Evolutionary conservation across 2,797 vertebrate species (phyloP), one percentile per base, ranked within the genome.

Genomic region (Menidia menidia): DNA sequence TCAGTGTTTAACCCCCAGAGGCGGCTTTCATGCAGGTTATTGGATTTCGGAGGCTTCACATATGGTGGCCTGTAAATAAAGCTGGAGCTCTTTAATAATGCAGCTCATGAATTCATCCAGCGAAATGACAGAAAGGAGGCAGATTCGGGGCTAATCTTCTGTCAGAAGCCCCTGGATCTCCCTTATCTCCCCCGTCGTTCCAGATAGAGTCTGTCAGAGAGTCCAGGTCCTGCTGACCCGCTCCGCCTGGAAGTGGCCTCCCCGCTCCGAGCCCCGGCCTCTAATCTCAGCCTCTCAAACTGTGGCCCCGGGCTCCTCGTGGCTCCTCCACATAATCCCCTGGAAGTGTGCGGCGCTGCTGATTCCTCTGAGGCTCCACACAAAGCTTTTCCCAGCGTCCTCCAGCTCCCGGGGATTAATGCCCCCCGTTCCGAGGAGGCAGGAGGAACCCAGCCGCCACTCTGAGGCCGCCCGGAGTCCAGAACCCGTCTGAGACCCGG

Each of bases 231-330:
- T 35, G 58, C 56, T 78, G 85, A 90, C 78, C 82, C 63, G n/a
- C 58, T 70, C 30, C 71, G 76, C 65, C 77, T 75, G 71, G 77
- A 89, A 87, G 69, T 47, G 76, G 73, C 45, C 77, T 68, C 69
- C 43, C 62, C 68, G 39, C 80, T 58, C 57, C 73, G 2, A 15
- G 82, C 83, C 74, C 83, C 75, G 75, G 66, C 63, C 83, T 89
- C 85, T 93, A 94, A 94, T 95, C 93, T 90, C 87, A 62, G 75
- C 53, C 47, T 63, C 88, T 90, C 89, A 90, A 91, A 90, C 87
- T 80, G 68, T 86, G 84, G 87, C 94, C 92, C 19, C 25, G 66
- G 93, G 92, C 93, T 61, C 86, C 71, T 80, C 81, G 84, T 77
- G 85, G 80, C 76, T 80, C 83, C 77, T 70, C 67, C 7, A 48